Percentiles rank a stretch among this genome's conserved stretches.
Evolutionary conservation across 2,113 vertebrate genomes (phyloP).

Genomic region (Terrapene triunguis): DNA sequence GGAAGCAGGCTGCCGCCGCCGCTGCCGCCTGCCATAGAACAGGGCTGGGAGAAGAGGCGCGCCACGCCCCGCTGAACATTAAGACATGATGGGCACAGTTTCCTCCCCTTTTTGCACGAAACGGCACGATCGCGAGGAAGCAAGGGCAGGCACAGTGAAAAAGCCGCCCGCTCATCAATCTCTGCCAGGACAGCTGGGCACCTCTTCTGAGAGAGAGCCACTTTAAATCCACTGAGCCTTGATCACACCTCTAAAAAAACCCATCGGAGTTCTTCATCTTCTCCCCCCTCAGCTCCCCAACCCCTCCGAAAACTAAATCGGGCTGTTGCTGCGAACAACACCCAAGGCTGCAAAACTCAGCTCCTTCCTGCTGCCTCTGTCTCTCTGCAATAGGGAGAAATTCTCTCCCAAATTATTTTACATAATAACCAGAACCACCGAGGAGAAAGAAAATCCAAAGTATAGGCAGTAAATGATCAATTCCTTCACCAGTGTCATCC

Average conservation of each 20-base stretch:
- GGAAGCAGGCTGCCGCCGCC: not conserved
- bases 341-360: not conserved
- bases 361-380: conserved; percentile 1
- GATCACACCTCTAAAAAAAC: not conserved
- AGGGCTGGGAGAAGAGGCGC: not conserved
- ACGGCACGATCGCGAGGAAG: not conserved
- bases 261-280: not conserved
- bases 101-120: not conserved
- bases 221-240: not conserved
- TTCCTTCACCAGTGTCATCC: conserved; percentile 2
- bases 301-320: not conserved
- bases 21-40: not conserved
- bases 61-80: not conserved
- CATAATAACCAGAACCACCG: conserved; percentile 41
- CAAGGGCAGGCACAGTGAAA: not conserved
- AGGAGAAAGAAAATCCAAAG: conserved; percentile 46
- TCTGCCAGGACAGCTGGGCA: not conserved
- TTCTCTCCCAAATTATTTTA: conserved; percentile 28
- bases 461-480: conserved; percentile 30
- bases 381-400: not conserved
- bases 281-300: not conserved
- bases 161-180: not conserved
- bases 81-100: not conserved
- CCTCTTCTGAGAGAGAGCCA: not conserved
- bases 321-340: not conserved